Conservation (phyloP, 2,888 invertebrate species). For the Brachycybe producta region DNA sequence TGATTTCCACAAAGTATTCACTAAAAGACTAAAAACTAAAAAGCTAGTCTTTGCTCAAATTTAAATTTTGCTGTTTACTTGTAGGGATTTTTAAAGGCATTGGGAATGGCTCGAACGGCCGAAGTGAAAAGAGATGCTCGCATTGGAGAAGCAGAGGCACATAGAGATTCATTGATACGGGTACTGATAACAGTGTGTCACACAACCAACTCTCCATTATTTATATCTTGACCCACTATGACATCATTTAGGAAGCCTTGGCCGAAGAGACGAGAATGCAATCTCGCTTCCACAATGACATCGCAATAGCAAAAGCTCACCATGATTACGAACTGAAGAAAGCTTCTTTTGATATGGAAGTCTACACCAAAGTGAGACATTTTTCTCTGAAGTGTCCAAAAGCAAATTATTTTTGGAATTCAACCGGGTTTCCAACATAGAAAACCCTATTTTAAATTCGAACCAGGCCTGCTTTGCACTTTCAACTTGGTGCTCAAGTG, state of each 20-base stretch:
- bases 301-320: constrained; percentile 34
- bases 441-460: too few relatives aligned
- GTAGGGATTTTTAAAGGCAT: constrained; percentile 33
- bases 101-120: constrained; percentile 27
- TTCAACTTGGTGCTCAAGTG: too few relatives aligned
- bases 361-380: constrained; percentile 35
- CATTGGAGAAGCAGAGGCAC: constrained; percentile 36
- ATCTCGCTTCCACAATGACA: constrained; percentile 32
- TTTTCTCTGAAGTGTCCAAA: background rate
- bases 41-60: too few relatives aligned
- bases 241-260: constrained; percentile 29
- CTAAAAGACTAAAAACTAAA: too few relatives aligned
- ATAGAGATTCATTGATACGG: constrained; percentile 33
- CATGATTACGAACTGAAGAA: constrained; percentile 36
- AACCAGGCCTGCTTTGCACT: too few relatives aligned
- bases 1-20: too few relatives aligned
- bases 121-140: constrained; percentile 30
- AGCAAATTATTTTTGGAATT: background rate
- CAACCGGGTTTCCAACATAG: too few relatives aligned
- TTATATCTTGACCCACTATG: background rate
- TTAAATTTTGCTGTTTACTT: too few relatives aligned
- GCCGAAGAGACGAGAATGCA: constrained; percentile 34
- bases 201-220: background rate
- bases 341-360: constrained; percentile 35
- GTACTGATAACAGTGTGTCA: constrained; percentile 26